Conservation (phyloP, 2,888 invertebrate species). For the Melinaea menophilus region DNA sequence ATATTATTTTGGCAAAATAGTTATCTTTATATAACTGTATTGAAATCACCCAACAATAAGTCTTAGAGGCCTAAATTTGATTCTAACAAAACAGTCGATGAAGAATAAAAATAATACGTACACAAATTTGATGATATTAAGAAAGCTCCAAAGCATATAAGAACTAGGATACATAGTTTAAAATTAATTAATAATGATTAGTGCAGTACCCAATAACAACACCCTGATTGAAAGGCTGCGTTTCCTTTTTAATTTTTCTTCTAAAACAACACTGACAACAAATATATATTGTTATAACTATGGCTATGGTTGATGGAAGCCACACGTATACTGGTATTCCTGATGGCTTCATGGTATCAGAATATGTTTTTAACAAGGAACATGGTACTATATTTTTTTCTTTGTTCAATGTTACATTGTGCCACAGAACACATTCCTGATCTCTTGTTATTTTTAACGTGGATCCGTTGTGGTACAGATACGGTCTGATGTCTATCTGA, state of each 20-base stretch:
- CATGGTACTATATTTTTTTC: slow-evolving; percentile 57
- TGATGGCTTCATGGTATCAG: slow-evolving; percentile 57
- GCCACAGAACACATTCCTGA: slow-evolving; percentile 65
- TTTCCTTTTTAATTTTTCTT: slow-evolving; percentile 42
- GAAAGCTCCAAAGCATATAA: not conserved
- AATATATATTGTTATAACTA: slow-evolving; percentile 49
- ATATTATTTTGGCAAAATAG: too few species aligned
- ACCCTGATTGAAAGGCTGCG: slow-evolving; percentile 44
- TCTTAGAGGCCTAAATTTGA: too few species aligned
- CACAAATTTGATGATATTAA: too few species aligned
- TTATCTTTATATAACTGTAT: too few species aligned
- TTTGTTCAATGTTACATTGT: slow-evolving; percentile 51
- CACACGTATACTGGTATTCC: slow-evolving; percentile 64
- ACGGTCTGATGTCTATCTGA: slow-evolving; percentile 52
- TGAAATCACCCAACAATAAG: too few species aligned
- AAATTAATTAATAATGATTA: slow-evolving; percentile 14
- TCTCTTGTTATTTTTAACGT: slow-evolving; percentile 49
- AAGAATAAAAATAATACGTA: too few species aligned
- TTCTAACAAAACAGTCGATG: too few species aligned
- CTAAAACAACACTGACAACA: slow-evolving; percentile 53
- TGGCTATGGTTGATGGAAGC: slow-evolving; percentile 54
- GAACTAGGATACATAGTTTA: not conserved
- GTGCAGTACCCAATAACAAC: slow-evolving; percentile 27
- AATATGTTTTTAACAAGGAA: slow-evolving; percentile 57
- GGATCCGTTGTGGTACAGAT: slow-evolving; percentile 43